phyloP scores from a whole-genome alignment of 2,113 vertebrate species.

The Eretmochelys imbricata region DNA sequence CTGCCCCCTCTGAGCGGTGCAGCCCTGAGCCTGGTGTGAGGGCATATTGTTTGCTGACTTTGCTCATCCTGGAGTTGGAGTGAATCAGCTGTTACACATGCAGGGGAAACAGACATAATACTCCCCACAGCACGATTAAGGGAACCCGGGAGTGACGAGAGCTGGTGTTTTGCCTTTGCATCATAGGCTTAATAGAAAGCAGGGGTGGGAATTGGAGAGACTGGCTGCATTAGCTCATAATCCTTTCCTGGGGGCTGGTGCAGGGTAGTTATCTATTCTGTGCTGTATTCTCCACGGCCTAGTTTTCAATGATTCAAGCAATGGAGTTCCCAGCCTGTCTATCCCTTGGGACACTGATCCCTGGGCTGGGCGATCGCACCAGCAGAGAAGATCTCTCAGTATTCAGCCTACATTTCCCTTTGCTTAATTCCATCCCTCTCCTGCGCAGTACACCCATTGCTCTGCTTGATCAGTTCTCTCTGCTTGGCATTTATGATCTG shows the following conservation, averaged over 20 bases:
- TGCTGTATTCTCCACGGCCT: accelerated
- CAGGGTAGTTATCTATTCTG: not conserved
- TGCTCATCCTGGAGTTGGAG: not conserved
- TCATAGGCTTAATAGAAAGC: not conserved
- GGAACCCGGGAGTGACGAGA: not conserved
- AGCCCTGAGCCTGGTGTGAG: not conserved
- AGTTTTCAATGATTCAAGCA: not conserved
- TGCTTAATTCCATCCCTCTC: accelerated
- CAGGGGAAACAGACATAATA: not conserved
- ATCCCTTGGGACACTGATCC: not conserved
- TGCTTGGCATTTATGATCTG: not conserved
- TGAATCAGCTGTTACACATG: not conserved
- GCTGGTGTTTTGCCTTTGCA: not conserved
- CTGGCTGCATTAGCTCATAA: not conserved
- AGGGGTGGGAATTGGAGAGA: not conserved
- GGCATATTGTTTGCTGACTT: not conserved
- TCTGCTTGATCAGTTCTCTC: not conserved
- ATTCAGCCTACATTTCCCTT: not conserved
- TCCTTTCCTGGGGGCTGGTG: not conserved
- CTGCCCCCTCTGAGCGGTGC: not conserved
- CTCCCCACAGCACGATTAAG: not conserved
- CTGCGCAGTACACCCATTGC: not conserved
- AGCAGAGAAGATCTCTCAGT: not conserved
- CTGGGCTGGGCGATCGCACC: not conserved
- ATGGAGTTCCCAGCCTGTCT: not conserved